phyloP scores from a whole-genome alignment of 2,797 vertebrate genomes.

The Sebastes glaucus region DNA sequence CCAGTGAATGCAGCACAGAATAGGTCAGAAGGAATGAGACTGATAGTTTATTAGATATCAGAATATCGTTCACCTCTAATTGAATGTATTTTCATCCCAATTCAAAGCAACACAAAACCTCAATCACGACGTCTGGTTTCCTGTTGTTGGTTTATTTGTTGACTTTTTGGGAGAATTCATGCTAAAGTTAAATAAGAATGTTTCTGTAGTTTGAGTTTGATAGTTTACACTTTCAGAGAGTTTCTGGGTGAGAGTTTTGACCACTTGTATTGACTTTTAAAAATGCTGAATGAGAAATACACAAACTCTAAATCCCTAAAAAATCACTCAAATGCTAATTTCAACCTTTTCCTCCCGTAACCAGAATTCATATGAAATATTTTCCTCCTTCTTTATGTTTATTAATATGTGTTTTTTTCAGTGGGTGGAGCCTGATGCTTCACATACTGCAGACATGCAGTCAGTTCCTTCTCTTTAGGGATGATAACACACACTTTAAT shows the following conservation, averaged over 20 bases:
- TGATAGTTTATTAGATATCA: not conserved
- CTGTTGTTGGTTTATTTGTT: not conserved
- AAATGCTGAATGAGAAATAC: not conserved
- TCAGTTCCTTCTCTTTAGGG: not conserved
- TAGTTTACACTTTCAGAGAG: not conserved
- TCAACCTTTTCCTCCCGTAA: not conserved
- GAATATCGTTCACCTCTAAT: not conserved
- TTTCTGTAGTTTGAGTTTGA: not conserved
- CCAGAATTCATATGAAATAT: not conserved
- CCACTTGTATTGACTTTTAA: not conserved
- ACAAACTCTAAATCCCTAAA: not conserved
- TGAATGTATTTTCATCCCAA: not conserved
- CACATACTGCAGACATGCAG: not conserved
- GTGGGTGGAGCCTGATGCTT: not conserved
- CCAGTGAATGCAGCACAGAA: conserved; percentile 11
- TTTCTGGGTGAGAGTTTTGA: not conserved
- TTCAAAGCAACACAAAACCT: not conserved
- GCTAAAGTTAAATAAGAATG: not conserved
- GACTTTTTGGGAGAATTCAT: not conserved
- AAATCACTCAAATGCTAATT: not conserved
- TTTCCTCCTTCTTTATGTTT: not conserved
- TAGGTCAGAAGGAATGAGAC: not conserved
- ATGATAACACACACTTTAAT: too few relatives aligned
- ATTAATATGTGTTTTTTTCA: not conserved
- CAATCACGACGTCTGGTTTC: not conserved